phyloP scores from a whole-genome alignment of 2,113 vertebrate genomes.

The Caloenas nicobarica region DNA sequence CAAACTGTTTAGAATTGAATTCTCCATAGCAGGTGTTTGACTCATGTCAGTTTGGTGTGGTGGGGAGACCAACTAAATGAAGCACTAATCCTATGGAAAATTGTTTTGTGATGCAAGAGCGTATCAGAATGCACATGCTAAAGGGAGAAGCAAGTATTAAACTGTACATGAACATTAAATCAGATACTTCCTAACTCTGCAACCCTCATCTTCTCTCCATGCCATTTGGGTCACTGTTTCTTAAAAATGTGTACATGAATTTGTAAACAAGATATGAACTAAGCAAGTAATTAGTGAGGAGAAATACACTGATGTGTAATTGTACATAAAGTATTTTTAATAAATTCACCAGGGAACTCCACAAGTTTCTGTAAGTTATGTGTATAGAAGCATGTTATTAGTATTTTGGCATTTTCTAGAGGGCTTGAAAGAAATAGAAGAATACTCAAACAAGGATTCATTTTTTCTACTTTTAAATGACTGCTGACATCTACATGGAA shows the following conservation, averaged over 20 bases:
- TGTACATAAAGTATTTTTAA: not conserved
- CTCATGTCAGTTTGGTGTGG: not conserved
- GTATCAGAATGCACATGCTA: not conserved
- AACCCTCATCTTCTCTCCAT: not conserved
- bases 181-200: not conserved
- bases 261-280: not conserved
- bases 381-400: not conserved
- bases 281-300: not conserved
- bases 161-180: not conserved
- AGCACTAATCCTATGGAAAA: not conserved
- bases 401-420: not conserved
- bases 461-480: not conserved
- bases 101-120: not conserved
- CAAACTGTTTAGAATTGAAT: not conserved
- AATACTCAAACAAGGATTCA: not conserved
- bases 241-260: not conserved
- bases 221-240: not conserved
- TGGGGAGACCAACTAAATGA: not conserved
- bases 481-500: not conserved
- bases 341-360: not conserved
- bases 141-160: not conserved
- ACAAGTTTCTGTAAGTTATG: not conserved
- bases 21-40: not conserved
- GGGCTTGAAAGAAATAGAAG: not conserved
- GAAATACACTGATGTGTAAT: not conserved